A percentile compares a stretch with the other conserved stretches of the same genome.
Conservation (phyloP, 1,140 invertebrate genomes). For the Atopsyche davidsoni region DNA sequence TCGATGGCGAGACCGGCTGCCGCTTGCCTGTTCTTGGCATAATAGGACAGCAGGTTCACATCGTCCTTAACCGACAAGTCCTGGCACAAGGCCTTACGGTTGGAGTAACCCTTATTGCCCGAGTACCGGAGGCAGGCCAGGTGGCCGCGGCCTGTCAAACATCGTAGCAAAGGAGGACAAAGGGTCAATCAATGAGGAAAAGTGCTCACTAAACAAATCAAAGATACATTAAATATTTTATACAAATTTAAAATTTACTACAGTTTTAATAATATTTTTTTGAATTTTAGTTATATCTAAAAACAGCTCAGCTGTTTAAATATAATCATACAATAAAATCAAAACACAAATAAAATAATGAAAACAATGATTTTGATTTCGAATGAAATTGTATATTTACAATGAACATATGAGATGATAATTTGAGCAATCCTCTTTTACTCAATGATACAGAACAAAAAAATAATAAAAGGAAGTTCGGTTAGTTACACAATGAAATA, state of each 20-base stretch:
- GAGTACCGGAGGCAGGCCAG: conserved; percentile 72
- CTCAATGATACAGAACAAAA: no score
- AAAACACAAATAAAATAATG: no score
- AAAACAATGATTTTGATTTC: no score
- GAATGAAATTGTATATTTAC: no score
- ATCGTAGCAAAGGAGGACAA: conserved; percentile 36
- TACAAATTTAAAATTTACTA: background rate
- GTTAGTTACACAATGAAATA: no score
- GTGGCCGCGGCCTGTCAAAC: conserved; percentile 58
- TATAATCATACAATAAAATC: no score
- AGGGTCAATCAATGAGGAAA: conserved; percentile 20
- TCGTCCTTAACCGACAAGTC: conserved; percentile 60
- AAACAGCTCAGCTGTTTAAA: no score
- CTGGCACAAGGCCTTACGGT: conserved; percentile 62
- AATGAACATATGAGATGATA: no score
- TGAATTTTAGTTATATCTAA: background rate
- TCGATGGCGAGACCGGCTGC: conserved; percentile 49
- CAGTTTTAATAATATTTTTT: background rate
- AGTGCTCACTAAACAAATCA: conserved; percentile 1
- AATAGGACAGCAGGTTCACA: conserved; percentile 69
- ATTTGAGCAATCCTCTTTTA: no score
- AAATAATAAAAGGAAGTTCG: no score
- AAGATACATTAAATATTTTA: background rate
- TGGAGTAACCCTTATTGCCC: conserved; percentile 66
- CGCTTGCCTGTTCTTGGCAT: conserved; percentile 64